Percentiles rank a stretch among this genome's conserved stretches.
Conservation (phyloP, 2,888 invertebrate species). For the Meliscaeva auricollis region DNA sequence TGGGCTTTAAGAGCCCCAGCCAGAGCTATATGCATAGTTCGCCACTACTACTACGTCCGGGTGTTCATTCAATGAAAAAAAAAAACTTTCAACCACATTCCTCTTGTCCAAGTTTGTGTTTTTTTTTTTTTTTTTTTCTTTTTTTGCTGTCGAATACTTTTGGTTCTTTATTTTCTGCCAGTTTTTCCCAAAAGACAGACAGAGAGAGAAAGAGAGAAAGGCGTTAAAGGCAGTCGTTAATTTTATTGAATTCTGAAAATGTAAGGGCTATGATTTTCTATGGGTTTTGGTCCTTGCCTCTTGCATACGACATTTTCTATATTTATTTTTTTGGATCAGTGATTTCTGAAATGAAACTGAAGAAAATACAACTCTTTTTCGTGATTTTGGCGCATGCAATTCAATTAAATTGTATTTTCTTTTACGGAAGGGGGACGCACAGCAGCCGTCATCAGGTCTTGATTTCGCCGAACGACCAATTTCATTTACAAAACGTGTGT, state of each 20-base stretch:
- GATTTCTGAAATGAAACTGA: slow-evolving; percentile 35
- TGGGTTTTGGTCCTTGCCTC: not conserved
- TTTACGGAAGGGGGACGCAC: not conserved
- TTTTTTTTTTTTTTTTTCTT: not conserved
- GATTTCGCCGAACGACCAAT: no score
- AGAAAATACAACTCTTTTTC: slow-evolving; percentile 12
- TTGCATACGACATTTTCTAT: slow-evolving; percentile 14
- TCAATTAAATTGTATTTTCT: slow-evolving; percentile 9
- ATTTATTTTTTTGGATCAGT: slow-evolving; percentile 56
- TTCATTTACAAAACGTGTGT: not conserved
- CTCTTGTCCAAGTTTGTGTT: not conserved
- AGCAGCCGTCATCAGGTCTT: not conserved
- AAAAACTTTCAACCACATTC: slow-evolving; percentile 42
- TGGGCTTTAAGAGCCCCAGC: not conserved
- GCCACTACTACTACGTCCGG: not conserved
- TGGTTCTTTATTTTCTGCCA: slow-evolving; percentile 8
- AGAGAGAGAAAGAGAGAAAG: no score
- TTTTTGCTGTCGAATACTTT: slow-evolving; percentile 2
- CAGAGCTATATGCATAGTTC: slow-evolving; percentile 20
- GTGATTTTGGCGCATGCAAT: slow-evolving; percentile 37
- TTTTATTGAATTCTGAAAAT: slow-evolving; percentile 47
- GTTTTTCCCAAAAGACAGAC: not conserved
- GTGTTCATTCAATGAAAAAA: slow-evolving; percentile 21
- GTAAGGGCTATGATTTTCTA: not conserved
- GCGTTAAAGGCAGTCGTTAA: slow-evolving; percentile 49